phyloP scores from a whole-genome alignment of 2,797 vertebrate species.

The Protosalanx chinensis region DNA sequence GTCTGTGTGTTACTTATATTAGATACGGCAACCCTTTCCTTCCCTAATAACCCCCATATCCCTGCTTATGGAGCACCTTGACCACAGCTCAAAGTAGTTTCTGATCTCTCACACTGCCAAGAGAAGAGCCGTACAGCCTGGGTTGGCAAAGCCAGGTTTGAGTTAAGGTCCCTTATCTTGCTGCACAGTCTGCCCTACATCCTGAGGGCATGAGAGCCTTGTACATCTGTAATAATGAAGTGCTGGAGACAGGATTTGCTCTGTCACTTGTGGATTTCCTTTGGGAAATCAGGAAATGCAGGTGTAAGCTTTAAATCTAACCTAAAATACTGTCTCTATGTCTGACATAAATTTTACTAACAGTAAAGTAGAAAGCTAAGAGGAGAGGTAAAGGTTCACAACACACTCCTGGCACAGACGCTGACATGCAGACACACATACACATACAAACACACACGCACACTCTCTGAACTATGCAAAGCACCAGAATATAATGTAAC shows the following conservation, averaged over 20 bases:
- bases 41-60: not conserved
- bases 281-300: conserved; percentile 40
- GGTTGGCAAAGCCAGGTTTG: not conserved
- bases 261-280: conserved; percentile 37
- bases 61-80: not conserved
- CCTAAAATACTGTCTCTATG: conserved; percentile 32
- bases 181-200: conserved; percentile 31
- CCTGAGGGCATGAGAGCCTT: conserved; percentile 27
- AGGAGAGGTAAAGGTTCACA: not conserved
- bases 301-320: conserved; percentile 29
- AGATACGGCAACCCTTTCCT: no score
- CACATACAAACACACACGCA: no score
- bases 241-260: conserved; percentile 30
- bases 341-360: conserved; percentile 29
- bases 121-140: not conserved
- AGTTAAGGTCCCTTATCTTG: conserved; percentile 29
- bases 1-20: no score
- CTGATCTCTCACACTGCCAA: not conserved
- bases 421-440: not conserved
- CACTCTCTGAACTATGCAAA: no score
- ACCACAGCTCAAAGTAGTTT: not conserved
- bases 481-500: no score
- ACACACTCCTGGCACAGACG: not conserved
- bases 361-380: not conserved
- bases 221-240: conserved; percentile 41